Evolutionary conservation across 2,888 invertebrate species (phyloP).

Genomic region (Amitus sp.): DNA sequence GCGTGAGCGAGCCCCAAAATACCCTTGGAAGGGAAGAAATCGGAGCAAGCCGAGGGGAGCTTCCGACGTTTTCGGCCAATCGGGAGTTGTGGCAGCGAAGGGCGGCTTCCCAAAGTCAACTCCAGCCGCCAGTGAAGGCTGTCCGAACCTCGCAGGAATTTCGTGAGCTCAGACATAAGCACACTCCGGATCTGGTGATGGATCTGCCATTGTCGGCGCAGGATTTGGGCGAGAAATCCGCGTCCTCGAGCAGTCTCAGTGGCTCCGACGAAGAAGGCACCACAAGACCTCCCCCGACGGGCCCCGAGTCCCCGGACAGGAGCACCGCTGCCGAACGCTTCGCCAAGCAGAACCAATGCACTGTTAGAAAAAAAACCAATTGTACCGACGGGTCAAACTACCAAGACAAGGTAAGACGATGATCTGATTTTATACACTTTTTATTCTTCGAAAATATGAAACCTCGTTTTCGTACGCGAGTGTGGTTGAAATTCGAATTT

Average conservation of each 20-base stretch:
- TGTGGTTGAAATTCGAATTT: no score
- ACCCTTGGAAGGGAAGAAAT: no score
- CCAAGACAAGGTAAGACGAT: slow-evolving; percentile 44
- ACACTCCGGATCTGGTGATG: slow-evolving; percentile 85
- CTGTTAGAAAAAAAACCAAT: slow-evolving; percentile 74
- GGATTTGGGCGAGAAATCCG: slow-evolving; percentile 54
- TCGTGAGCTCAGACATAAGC: slow-evolving; percentile 68
- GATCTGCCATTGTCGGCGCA: slow-evolving; percentile 75
- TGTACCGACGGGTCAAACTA: slow-evolving; percentile 52
- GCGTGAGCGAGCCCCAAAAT: slow-evolving; percentile 62
- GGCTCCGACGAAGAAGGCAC: slow-evolving; percentile 48
- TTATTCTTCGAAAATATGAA: no score
- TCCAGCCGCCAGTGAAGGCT: slow-evolving; percentile 59
- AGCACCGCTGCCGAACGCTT: slow-evolving; percentile 81
- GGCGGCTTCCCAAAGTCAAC: slow-evolving; percentile 68
- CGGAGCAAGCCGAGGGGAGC: no score
- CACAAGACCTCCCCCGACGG: slow-evolving; percentile 56
- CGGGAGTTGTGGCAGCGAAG: slow-evolving; percentile 73
- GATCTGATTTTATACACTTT: no score
- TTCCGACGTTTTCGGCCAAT: slow-evolving; percentile 66
- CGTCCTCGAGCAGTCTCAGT: slow-evolving; percentile 62
- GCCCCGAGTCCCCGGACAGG: slow-evolving; percentile 73
- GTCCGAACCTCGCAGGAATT: slow-evolving; percentile 64
- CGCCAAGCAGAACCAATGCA: slow-evolving; percentile 82
- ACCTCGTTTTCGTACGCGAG: no score